Conservation (phyloP, 1,140 invertebrate species). For the Daktulosphaira vitifoliae region DNA sequence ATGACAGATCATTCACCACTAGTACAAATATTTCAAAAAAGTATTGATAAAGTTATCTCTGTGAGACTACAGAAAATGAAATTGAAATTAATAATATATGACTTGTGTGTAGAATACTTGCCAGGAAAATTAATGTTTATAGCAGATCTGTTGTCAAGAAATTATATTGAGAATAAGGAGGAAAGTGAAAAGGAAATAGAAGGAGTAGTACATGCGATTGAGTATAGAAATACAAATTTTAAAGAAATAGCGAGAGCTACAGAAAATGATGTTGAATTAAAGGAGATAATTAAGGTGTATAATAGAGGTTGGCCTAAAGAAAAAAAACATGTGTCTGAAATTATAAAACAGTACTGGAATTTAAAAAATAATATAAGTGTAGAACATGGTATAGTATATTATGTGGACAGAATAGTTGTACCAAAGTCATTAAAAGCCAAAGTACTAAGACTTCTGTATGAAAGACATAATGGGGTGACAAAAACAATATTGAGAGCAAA, state of each 20-base stretch:
- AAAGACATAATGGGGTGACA: background rate
- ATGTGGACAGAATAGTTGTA: background rate
- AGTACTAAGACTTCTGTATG: background rate
- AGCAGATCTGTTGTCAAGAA: background rate
- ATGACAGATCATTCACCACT: background rate
- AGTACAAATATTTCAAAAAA: background rate
- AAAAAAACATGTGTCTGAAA: too few relatives aligned
- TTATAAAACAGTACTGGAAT: background rate
- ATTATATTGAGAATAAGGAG: background rate
- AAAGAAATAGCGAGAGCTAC: background rate
- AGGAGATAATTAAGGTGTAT: background rate
- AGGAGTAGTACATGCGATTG: too few relatives aligned
- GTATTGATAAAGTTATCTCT: background rate
- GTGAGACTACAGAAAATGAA: background rate
- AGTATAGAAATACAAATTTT: background rate
- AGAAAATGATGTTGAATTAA: background rate
- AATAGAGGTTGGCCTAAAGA: background rate
- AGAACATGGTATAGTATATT: background rate
- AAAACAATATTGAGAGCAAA: slow-evolving; percentile 1
- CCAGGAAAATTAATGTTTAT: background rate
- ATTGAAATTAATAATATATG: background rate
- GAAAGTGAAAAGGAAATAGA: background rate
- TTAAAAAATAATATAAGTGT: background rate
- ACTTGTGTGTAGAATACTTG: background rate
- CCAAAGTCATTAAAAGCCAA: background rate